Evolutionary conservation across 2,888 invertebrate genomes (phyloP), one percentile per base, ranked within the genome.

Genomic region (Isotomurus palustris): DNA sequence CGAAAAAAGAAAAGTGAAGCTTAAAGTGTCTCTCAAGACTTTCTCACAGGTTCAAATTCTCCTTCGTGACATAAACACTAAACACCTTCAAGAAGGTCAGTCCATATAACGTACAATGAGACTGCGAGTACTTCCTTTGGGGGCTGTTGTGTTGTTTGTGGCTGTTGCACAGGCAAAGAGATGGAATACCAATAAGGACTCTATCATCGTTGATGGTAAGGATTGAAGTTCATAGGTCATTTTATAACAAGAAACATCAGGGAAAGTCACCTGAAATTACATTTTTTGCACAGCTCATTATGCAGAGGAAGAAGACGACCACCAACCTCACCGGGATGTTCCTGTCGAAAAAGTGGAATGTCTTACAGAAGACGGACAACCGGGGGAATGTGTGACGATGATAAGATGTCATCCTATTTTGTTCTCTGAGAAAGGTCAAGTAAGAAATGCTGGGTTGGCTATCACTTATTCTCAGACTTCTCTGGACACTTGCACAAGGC

Each of bases 141-240:
- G 4, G 12, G 3, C 40, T 24, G 21, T 50, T 36, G 24, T 36
- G 5, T 17, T 29, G 17, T 19, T 47, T 3, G 19, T 47, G 21
- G 24, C 28, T 14, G 21, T 35, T 12, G 19, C 53, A 22, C 43
- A 48, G n/a, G 60, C 54, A 5, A 60, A 58, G 40, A 58, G 52
- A 59, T 66, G 62, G 62, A 60, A 58, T 27, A 66, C 66, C 8
- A 66, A 62, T 41, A 60, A 66, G 50, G 66, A 62, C 44, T 66
- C 62, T 1, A 60, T 66, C 27, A 49, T 66, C 51, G 62, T 66
- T 17, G 66, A 66, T 41, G 66, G 66, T 66, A 48, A 56, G 52
- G 21, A 4, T 40, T 27, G 2, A 27, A 41, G 24, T 36, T 6
- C 24, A 47, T 35, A 35, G 32, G 8, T n/a, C n/a, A n/a, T 29